A percentile compares a stretch with the other conserved stretches of the same genome.
Evolutionary conservation across 2,888 invertebrate species (phyloP).

Genomic region (Callosobruchus maculatus): DNA sequence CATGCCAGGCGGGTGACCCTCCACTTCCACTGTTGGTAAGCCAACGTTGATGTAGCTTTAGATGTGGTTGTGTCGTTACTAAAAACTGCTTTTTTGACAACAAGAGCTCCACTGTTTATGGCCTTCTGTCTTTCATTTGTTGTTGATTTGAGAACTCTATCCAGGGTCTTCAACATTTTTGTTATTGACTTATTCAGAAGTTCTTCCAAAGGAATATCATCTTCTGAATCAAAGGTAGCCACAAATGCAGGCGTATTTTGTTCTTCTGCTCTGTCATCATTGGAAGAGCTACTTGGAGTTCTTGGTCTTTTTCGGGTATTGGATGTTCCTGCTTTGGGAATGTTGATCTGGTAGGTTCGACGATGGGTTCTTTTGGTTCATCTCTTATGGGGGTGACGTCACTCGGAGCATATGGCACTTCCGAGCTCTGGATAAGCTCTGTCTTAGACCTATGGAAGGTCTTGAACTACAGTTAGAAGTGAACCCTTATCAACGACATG

Average conservation of each 20-base stretch:
- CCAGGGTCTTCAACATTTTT: conserved; percentile 7
- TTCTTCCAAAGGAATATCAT: conserved; percentile 1
- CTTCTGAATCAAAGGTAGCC: conserved; percentile 6
- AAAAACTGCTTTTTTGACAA: conserved; percentile 18
- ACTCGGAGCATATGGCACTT: conserved; percentile 21
- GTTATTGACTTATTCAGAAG: conserved; percentile 7
- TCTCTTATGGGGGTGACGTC: conserved; percentile 6
- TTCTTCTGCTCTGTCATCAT: neutral
- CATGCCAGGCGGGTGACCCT: no score
- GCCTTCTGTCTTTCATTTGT: conserved; percentile 8
- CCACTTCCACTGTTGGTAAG: no score
- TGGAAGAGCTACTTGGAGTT: conserved; percentile 7
- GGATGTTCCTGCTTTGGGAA: conserved; percentile 9
- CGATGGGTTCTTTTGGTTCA: conserved; percentile 5
- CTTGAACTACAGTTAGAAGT: no score
- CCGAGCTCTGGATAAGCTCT: no score
- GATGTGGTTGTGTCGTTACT: conserved; percentile 15
- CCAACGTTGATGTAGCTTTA: conserved; percentile 14
- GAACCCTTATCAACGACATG: no score
- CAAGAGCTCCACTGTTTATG: conserved; percentile 15
- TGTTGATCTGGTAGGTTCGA: conserved; percentile 5
- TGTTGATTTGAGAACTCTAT: conserved; percentile 8
- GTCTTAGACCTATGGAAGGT: no score
- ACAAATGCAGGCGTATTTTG: conserved; percentile 5
- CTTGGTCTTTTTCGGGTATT: conserved; percentile 11